Conservation (phyloP, 2,797 vertebrate genomes). For the Dromococcyx pavoninus region DNA sequence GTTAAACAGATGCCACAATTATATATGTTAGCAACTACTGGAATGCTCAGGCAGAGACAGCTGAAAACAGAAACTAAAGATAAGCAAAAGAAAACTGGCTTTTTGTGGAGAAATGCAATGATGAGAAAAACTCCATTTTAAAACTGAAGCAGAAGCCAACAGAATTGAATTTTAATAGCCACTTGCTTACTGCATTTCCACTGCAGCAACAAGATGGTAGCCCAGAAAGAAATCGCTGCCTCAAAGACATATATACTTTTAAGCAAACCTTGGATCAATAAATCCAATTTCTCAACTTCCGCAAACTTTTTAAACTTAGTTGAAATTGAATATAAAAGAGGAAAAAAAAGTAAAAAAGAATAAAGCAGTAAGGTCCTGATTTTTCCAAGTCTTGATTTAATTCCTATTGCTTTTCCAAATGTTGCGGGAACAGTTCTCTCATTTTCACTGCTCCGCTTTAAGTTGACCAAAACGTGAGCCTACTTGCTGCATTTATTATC, state of each 20-base stretch:
- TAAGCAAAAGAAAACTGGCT: neutral
- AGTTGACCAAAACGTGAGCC: neutral
- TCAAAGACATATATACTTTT: neutral
- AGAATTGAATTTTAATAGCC: neutral
- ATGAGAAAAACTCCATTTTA: neutral
- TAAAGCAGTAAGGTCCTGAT: neutral
- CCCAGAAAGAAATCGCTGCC: neutral
- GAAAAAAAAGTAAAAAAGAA: neutral
- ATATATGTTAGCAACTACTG: neutral
- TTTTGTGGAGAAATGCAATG: neutral
- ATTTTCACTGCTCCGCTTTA: neutral
- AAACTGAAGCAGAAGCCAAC: neutral
- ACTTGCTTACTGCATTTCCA: neutral
- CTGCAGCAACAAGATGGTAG: neutral
- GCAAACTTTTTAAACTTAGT: neutral
- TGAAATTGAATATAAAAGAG: neutral
- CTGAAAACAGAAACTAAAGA: neutral
- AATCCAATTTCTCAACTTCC: neutral
- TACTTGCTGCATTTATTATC: neutral
- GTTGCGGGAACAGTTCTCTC: neutral
- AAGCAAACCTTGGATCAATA: neutral
- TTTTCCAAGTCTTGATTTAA: neutral
- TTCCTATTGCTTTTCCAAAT: neutral
- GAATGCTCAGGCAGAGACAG: neutral
- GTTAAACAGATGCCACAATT: conserved; percentile 4